Evolutionary conservation across 2,888 invertebrate genomes (phyloP), one percentile per base, ranked within the genome.

Genomic region (Mesorhabditis spiculigera): DNA sequence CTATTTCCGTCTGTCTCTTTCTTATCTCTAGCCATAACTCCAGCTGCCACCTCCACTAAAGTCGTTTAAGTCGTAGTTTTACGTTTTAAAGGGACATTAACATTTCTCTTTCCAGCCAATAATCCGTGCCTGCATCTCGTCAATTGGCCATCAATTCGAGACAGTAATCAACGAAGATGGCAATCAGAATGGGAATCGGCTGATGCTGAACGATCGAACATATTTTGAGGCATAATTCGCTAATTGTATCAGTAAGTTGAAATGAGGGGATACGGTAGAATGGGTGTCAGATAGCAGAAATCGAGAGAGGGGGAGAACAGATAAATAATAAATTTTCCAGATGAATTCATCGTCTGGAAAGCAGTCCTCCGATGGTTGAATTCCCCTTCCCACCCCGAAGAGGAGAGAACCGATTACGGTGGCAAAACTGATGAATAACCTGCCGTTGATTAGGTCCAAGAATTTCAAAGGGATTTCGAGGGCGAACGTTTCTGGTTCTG

Each of bases 291-390:
- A 28, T 28, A 28, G 28, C 3, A 28, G 28, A 28, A 28, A 28
- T 1, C 28, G 28, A 28, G 28, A 28, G 28, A 28, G n/a, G n/a
- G n/a, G n/a, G n/a, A n/a, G n/a, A n/a, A n/a, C n/a, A n/a, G n/a
- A n/a, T n/a, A 28, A 28, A 28, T 28, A 28, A 28, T 1, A 28
- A 28, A 28, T 8, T 70, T 71, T 79, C 70, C 82, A 85, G 87
- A 86, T 75, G 88, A 88, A 76, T 87, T 83, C 78, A 82, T 86
- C 65, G 75, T 87, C n/a, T 88, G 87, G 87, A 80, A 83, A 70
- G 86, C 86, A 4, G 83, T 86, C 5, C 71, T 83, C 5, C 84
- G 83, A 69, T 88, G 88, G 88, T 71, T 87, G 6, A 73, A 82
- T 63, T 81, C 85, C 4, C 75, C 82, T 5, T 70, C 68, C n/a